A percentile compares a stretch with the other conserved stretches of the same genome.
Conservation (phyloP, 2,888 invertebrate genomes). For the Eristalinus sepulchralis region DNA sequence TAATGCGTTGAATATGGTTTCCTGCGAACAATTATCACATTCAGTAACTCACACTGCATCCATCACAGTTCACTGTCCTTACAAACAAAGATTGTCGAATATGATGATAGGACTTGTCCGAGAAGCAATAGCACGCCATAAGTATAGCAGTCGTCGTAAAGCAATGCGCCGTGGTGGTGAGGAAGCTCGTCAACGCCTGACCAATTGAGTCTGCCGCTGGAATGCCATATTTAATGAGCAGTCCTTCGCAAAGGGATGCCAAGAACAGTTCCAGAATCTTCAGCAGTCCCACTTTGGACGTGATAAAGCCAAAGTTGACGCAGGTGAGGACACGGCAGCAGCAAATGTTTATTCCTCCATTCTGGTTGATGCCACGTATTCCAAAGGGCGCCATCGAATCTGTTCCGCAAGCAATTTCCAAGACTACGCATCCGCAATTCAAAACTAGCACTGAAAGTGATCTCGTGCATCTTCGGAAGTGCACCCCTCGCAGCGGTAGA, state of each 20-base stretch:
- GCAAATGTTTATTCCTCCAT: constrained; percentile 86
- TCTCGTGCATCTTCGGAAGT: background rate
- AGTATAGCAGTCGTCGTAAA: constrained; percentile 89
- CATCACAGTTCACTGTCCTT: constrained; percentile 80
- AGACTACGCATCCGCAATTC: constrained; percentile 6
- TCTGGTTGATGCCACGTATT: constrained; percentile 77
- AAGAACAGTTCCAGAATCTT: constrained; percentile 89
- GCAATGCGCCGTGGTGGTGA: constrained; percentile 91
- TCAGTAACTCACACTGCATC: background rate
- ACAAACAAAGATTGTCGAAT: constrained; percentile 92
- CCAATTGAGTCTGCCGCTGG: constrained; percentile 88
- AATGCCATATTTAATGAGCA: constrained; percentile 90
- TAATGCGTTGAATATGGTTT: constrained; percentile 89
- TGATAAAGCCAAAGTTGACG: constrained; percentile 88
- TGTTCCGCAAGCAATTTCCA: background rate
- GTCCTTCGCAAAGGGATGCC: constrained; percentile 90
- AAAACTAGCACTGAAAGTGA: constrained; percentile 32
- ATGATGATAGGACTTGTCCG: constrained; percentile 88
- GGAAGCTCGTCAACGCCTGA: constrained; percentile 89
- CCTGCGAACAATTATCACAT: constrained; percentile 82
- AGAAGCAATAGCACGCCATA: constrained; percentile 89
- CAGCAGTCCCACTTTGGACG: constrained; percentile 87
- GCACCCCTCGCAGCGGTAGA: constrained; percentile 1
- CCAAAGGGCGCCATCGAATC: constrained; percentile 77
- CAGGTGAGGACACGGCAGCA: constrained; percentile 90